These are phyloP conservation scores for Zoanthus sociatus DNA, from an alignment of 92 coral and sea anemone species.

Conservation along the genomic window DNA sequence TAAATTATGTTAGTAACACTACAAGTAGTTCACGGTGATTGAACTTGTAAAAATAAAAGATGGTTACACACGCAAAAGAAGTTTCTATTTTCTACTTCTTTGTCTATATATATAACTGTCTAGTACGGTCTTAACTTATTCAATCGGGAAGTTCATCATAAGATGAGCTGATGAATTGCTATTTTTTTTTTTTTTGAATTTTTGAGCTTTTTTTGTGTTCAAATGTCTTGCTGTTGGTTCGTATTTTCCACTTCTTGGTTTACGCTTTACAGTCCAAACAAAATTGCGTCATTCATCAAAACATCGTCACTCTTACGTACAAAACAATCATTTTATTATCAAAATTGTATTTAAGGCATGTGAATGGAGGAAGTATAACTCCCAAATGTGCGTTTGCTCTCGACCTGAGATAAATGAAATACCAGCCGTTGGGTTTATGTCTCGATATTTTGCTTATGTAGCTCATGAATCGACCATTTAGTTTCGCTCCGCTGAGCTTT, in stretches of 20 bases:
- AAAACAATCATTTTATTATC: slow-evolving; percentile 17
- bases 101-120: neutral
- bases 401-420: slow-evolving; percentile 23
- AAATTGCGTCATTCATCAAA: slow-evolving; percentile 42
- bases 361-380: neutral
- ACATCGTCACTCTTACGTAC: neutral
- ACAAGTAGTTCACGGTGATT: neutral
- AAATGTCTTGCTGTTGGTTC: neutral
- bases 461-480: slow-evolving; percentile 29
- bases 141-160: neutral
- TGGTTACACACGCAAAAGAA: neutral
- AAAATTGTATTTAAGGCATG: slow-evolving; percentile 44
- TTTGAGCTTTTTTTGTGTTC: neutral
- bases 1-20: neutral
- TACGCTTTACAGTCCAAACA: slow-evolving; percentile 1
- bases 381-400: slow-evolving; percentile 2
- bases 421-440: slow-evolving; percentile 5
- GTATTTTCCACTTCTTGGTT: neutral
- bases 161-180: neutral
- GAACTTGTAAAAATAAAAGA: neutral
- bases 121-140: neutral
- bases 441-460: neutral
- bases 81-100: neutral
- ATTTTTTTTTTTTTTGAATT: neutral
- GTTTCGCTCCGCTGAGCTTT: slow-evolving; percentile 33